Base-by-base conservation (phyloP, 2,113 vertebrate genomes). In the Hippocampus barbouri region DNA sequence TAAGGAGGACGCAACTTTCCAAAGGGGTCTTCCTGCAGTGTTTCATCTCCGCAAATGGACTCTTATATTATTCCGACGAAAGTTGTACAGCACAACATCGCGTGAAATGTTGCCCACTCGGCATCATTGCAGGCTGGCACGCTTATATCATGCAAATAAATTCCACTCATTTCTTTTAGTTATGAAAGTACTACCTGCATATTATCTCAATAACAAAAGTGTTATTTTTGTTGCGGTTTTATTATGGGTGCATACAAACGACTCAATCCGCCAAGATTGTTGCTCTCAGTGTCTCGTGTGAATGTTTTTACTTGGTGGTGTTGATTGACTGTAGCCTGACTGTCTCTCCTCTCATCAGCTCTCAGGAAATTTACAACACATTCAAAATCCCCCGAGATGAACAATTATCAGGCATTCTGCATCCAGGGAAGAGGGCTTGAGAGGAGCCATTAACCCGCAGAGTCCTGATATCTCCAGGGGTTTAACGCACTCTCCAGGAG, bases 371-470 rank as follows among this genome's bases (percentile, higher is more conserved):
- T 59, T 54, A 66, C 34, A 63, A 68, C 62, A 77, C 70, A 72
- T 47, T 63, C 66, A 67, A 25, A 54, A 1, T 27, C 68, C 11
- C 68, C 43, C 1, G 71, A 74, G 79, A 78, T 68, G 71, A 12
- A 73, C 66, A 82, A 76, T 84, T 75, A 75, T 66, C 69, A 78
- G 65, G 71, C 69, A 66, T 67, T 62, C 59, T 67, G 73, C 68
- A 77, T 30, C 62, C 11, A 4, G 34, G 59, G 15, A 65, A 56
- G 63, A 20, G 20, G 20, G 38, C 60, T 82, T 66, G 60, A 65
- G 69, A 72, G 63, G 70, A 75, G 70, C 81, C 51, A 82, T 86
- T 82, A 85, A 65, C 68, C 54, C 65, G 75, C 69, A 2, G 23
- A 81, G 73, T 66, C 70, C 23, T 74, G 38, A 1, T 47, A 72